Percentiles rank a stretch among this genome's conserved stretches.
phyloP scores from a whole-genome alignment of 2,888 invertebrate genomes.

The Drosophila fungiperda region DNA sequence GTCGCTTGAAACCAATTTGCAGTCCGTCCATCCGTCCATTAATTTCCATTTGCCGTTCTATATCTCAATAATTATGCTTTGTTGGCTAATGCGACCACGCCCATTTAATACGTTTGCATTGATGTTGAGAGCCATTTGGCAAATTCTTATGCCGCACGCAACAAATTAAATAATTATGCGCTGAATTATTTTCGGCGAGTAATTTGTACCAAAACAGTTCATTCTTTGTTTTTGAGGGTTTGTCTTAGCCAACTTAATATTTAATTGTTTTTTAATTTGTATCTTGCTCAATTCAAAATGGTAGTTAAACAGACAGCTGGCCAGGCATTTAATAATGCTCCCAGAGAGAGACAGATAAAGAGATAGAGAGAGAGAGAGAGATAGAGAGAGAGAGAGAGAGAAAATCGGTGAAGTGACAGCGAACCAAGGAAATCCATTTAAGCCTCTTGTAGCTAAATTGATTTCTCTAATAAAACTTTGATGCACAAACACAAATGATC shows the following conservation, averaged over 20 bases:
- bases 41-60: conserved; percentile 47
- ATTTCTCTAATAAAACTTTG: conserved; percentile 28
- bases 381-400: not conserved
- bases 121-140: conserved; percentile 12
- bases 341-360: not conserved
- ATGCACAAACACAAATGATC: conserved; percentile 14
- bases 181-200: conserved; percentile 59
- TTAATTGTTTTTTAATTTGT: conserved; percentile 48
- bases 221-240: not conserved
- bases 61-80: conserved; percentile 53
- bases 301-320: conserved; percentile 32
- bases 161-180: conserved; percentile 69
- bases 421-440: conserved; percentile 30
- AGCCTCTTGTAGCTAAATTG: conserved; percentile 41
- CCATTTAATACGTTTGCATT: conserved; percentile 19
- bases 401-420: not conserved
- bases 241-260: conserved; percentile 6
- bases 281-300: conserved; percentile 32
- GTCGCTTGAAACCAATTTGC: conserved; percentile 16
- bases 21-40: conserved; percentile 33
- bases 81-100: conserved; percentile 41
- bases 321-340: conserved; percentile 15
- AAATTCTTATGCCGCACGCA: conserved; percentile 24
- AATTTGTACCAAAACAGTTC: conserved; percentile 42
- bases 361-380: not conserved